phyloP scores from a whole-genome alignment of 2,113 vertebrate genomes.

The Erinaceus europaeus region DNA sequence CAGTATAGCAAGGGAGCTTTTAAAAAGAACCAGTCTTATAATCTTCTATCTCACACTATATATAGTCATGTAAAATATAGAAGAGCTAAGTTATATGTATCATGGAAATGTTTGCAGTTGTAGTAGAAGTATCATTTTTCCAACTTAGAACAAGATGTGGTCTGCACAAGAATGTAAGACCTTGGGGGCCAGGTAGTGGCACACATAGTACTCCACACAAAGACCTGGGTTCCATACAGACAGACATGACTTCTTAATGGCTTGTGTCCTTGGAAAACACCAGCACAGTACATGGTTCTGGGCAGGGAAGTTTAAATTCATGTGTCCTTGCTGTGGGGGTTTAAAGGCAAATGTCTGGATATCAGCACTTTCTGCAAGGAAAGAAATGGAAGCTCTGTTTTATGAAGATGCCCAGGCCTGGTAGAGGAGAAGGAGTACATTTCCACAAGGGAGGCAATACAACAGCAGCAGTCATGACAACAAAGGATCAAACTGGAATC shows the following conservation, averaged over 20 bases:
- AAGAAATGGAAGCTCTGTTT: neutral
- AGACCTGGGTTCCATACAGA: too few species aligned
- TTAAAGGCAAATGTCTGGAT: neutral
- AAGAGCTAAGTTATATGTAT: too few species aligned
- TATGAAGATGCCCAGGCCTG: neutral
- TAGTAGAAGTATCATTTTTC: neutral
- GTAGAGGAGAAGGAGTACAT: neutral
- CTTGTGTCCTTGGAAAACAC: neutral
- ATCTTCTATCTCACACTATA: too few species aligned
- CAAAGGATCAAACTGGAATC: too few species aligned
- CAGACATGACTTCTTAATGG: neutral
- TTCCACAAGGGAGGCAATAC: neutral
- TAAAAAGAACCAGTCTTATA: too few species aligned
- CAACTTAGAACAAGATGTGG: neutral
- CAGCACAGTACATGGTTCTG: neutral
- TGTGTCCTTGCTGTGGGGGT: neutral
- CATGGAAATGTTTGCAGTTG: neutral
- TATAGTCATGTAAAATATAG: too few species aligned
- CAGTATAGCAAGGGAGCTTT: too few species aligned
- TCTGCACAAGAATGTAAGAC: too few species aligned
- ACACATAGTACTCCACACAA: too few species aligned
- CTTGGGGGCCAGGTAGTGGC: too few species aligned
- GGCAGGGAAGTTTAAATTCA: neutral
- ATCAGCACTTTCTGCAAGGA: neutral
- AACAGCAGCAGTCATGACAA: too few species aligned